Evolutionary conservation across 53 echinoderm and acorn worm species (phyloP).

Genomic region (Arbacia lixula): DNA sequence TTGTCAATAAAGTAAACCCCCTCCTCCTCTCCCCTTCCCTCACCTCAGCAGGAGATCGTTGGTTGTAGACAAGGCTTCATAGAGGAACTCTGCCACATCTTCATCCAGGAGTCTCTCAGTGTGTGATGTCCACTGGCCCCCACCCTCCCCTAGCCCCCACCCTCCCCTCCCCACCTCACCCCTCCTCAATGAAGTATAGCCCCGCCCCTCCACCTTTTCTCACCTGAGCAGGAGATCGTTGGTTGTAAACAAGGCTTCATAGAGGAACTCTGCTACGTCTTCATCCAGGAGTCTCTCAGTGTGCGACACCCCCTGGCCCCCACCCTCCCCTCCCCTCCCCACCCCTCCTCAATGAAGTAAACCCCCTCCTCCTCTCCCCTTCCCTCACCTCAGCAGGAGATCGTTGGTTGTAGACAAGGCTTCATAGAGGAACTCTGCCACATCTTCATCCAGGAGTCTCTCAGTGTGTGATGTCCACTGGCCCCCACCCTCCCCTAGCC

Average conservation of each 20-base stretch:
- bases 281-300: slow-evolving; percentile 72
- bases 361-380: too few relatives aligned
- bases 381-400: not conserved
- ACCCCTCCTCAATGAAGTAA: not conserved
- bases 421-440: slow-evolving; percentile 88
- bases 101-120: slow-evolving; percentile 61
- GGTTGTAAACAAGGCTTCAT: slow-evolving; percentile 80
- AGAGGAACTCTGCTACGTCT: slow-evolving; percentile 89
- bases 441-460: slow-evolving; percentile 73
- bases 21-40: too few relatives aligned
- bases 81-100: slow-evolving; percentile 79
- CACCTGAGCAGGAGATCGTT: slow-evolving; percentile 77
- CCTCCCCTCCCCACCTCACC: not conserved
- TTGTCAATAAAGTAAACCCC: not conserved
- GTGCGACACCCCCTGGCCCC: not conserved
- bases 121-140: not conserved
- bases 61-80: slow-evolving; percentile 69
- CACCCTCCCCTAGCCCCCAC: not conserved
- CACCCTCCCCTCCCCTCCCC: not conserved
- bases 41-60: slow-evolving; percentile 66
- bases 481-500: not conserved
- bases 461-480: slow-evolving; percentile 20
- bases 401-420: slow-evolving; percentile 30
- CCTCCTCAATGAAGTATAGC: not conserved
- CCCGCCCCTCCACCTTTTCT: too few relatives aligned